Base-by-base conservation (phyloP, 2,113 vertebrate genomes). In the Trichechus manatus region DNA sequence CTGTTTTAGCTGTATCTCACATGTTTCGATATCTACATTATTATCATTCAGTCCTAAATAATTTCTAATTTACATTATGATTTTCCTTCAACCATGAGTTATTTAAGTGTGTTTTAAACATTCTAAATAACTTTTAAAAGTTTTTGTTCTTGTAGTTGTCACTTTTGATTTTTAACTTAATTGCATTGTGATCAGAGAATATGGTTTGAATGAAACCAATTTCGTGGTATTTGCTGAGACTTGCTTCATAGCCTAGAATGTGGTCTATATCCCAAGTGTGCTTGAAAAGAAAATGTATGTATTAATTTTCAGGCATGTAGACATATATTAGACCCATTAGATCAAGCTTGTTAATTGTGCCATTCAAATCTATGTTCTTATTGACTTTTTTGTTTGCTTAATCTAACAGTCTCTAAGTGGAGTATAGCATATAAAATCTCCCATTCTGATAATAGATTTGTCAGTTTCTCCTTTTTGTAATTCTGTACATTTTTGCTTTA, bases 151-250 rank as follows among this genome's bases (percentile, higher is more conserved):
- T 56, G 10, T 87, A 75, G 36, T 59, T n/a, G 29, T 61, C 61
- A 56, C 4, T 81, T 75, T 91, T 95, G 70, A 87, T 81, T 93
- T 75, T 27, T 87, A 50, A 88, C 17, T 56, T 74, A 91, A 84
- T 85, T 88, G 47, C 33, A 84, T 33, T 64, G 13, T 84, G 22
- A 47, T 81, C 59, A 87, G 86, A 64, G 47, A 86, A 89, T 7
- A 23, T 90, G 53, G 33, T 95, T 6, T n/a, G 33, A 81, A 90
- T 68, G 9, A 93, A 95, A 77, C 9, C 29, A 90, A 33, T 75
- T 47, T 64, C 68, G 39, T 87, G 47, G n/a, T 74, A 87, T 56
- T 56, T 56, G 53, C 53, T 56, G 53, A 56, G 53, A 56, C 53
- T 56, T 56, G 53, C 11, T 56, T 14, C 53, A 56, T 8, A 56